Conservation (phyloP, 35 echinoderm and acorn worm genomes). For the Lytechinus variegatus region DNA sequence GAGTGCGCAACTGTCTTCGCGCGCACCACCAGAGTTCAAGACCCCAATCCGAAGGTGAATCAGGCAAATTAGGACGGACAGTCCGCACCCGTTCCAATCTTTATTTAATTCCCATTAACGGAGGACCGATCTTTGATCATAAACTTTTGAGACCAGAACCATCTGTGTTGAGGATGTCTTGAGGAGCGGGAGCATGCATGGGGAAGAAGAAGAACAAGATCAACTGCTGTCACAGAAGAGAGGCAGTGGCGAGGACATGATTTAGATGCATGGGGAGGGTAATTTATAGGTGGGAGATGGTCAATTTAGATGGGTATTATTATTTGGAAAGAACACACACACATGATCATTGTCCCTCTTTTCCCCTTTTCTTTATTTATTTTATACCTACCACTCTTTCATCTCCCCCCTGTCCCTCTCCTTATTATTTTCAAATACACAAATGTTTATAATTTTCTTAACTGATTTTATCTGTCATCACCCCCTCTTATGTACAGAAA, state of each 20-base stretch:
- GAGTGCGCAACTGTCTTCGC: not conserved
- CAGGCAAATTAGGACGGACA: conserved; percentile 24
- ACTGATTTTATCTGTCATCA: too few relatives aligned
- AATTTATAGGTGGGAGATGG: not conserved
- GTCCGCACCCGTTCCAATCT: conserved; percentile 19
- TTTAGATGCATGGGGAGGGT: not conserved
- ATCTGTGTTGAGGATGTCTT: conserved; percentile 5
- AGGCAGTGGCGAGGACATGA: too few relatives aligned
- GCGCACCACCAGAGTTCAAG: not conserved
- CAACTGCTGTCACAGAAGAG: not conserved
- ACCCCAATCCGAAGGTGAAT: conserved; percentile 5
- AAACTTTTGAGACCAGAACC: conserved; percentile 37
- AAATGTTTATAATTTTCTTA: too few relatives aligned
- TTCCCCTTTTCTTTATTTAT: not conserved
- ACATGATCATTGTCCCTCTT: not conserved
- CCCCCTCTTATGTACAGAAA: too few relatives aligned
- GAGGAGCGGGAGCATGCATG: not conserved
- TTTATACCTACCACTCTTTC: not conserved
- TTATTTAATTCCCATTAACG: conserved; percentile 51
- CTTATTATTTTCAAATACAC: not conserved
- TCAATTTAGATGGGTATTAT: not conserved
- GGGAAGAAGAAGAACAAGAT: not conserved
- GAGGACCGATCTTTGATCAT: not conserved
- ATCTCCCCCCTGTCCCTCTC: not conserved
- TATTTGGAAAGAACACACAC: not conserved